phyloP scores from a whole-genome alignment of 2,113 vertebrate species.

The Chauna torquata region DNA sequence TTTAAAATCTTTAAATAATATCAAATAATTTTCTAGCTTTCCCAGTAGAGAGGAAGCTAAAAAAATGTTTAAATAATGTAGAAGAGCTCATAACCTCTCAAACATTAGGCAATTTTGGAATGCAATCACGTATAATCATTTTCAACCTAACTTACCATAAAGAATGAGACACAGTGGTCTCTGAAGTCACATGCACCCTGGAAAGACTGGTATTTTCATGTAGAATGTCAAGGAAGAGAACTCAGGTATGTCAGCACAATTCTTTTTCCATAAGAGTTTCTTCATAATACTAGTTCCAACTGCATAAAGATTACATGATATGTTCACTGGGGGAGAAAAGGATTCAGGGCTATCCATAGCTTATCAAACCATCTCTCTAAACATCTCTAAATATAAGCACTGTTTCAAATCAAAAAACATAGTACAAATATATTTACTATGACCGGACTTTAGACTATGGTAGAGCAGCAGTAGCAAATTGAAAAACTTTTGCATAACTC shows the following conservation, averaged over 20 bases:
- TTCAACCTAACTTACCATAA: not conserved
- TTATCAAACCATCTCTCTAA: not conserved
- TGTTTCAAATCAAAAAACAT: not conserved
- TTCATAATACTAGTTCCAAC: not conserved
- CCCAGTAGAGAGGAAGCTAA: not conserved
- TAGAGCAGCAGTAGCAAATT: constrained; percentile 8
- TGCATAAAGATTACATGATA: not conserved
- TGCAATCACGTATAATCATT: not conserved
- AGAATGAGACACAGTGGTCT: not conserved
- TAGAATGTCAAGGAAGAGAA: not conserved
- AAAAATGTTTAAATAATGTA: not conserved
- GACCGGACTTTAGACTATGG: not conserved
- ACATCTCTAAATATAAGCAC: not conserved
- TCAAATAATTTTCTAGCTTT: not conserved
- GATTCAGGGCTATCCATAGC: not conserved
- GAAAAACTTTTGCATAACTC: constrained; percentile 14
- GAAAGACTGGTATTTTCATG: not conserved
- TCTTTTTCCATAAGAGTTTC: not conserved
- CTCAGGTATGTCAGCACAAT: not conserved
- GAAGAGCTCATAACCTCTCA: not conserved
- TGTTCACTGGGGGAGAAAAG: not conserved
- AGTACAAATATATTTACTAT: constrained; percentile 3
- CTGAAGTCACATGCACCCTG: not conserved
- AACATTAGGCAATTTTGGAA: not conserved
- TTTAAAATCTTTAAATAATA: not conserved